These are phyloP conservation scores for Phoxinus phoxinus DNA, from an alignment of 2,113 vertebrate genomes.

Conservation along the genomic window DNA sequence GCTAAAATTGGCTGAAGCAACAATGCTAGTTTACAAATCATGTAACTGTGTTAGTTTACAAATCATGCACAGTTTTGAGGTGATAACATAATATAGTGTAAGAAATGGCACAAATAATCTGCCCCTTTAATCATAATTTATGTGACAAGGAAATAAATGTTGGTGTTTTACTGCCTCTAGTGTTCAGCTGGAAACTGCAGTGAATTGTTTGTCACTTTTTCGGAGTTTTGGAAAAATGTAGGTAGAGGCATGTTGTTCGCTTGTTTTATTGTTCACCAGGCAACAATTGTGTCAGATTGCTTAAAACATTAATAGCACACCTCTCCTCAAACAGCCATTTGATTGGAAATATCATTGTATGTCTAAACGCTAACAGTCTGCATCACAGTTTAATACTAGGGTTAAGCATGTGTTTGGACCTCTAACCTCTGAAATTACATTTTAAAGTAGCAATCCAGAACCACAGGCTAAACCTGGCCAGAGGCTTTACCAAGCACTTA, in stretches of 20 bases:
- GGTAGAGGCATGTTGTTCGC: not conserved
- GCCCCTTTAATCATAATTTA: not conserved
- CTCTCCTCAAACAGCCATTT: not conserved
- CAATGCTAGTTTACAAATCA: not conserved
- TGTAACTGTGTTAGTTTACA: not conserved
- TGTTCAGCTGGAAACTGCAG: not conserved
- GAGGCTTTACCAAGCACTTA: constrained; percentile 35
- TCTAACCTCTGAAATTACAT: not conserved
- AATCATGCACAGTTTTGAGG: not conserved
- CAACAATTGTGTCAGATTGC: not conserved
- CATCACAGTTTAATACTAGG: not conserved
- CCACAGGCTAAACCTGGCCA: not conserved
- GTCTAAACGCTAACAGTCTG: not conserved
- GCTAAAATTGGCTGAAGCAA: not conserved
- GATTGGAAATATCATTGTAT: not conserved
- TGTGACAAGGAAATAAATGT: not conserved
- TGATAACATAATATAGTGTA: not conserved
- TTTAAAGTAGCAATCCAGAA: constrained; percentile 1
- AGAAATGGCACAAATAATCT: not conserved
- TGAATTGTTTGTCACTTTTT: not conserved
- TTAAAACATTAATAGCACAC: not conserved
- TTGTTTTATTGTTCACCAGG: not conserved
- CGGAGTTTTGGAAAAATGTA: not conserved
- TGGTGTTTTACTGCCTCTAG: not conserved
- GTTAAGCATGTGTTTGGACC: not conserved